Percentiles rank a stretch among this genome's conserved stretches.
These are phyloP conservation scores for Aphaenogaster rudis DNA, from an alignment of 1,140 invertebrate genomes.

Conservation along the genomic window DNA sequence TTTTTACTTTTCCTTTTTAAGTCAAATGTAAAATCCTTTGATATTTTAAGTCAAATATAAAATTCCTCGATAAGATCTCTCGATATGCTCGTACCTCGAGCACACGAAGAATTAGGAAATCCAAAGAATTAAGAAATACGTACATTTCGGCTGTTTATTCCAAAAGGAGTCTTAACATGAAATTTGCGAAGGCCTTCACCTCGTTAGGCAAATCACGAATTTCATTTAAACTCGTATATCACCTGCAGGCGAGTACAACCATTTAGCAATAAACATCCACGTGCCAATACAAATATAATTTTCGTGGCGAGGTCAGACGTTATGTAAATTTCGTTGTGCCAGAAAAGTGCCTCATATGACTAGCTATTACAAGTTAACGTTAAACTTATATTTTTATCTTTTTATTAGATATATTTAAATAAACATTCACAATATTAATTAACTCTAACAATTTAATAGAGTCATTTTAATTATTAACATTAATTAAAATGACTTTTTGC, in stretches of 20 bases:
- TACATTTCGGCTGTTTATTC: neutral
- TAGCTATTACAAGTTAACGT: neutral
- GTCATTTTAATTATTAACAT: too few relatives aligned
- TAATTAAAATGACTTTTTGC: too few relatives aligned
- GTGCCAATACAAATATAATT: slow-evolving; percentile 10
- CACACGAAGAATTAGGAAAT: neutral
- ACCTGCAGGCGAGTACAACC: neutral
- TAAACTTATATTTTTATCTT: neutral
- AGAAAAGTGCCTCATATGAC: neutral
- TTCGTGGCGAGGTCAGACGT: neutral
- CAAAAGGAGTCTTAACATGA: neutral
- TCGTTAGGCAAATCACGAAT: slow-evolving; percentile 1
- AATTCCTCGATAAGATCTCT: neutral
- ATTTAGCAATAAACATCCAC: neutral
- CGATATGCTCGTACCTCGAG: neutral
- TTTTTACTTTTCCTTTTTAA: neutral
- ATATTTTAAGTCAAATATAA: neutral
- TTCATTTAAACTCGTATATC: neutral
- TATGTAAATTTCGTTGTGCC: neutral
- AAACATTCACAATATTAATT: neutral
- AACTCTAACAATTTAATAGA: too few relatives aligned
- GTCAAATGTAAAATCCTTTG: neutral
- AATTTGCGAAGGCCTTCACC: slow-evolving; percentile 18
- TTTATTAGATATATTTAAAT: neutral
- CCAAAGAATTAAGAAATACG: neutral